These are phyloP conservation scores for Dyspetes luteomarginatus DNA, from an alignment of 2,888 invertebrate genomes.

Conservation along the genomic window DNA sequence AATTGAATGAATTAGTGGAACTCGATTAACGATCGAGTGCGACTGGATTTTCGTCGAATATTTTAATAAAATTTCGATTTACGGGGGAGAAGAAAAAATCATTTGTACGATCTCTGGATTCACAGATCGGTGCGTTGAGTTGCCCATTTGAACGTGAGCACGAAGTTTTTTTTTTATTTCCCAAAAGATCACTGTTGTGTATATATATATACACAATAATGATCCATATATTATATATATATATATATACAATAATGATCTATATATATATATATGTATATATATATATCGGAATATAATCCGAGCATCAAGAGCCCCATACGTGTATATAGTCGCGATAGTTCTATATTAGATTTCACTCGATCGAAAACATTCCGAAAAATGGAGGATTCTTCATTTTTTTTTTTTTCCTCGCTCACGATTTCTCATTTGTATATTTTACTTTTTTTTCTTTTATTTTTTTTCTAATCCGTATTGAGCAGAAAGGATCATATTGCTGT, in stretches of 20 bases:
- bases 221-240: slow-evolving; percentile 36
- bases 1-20: slow-evolving; percentile 12
- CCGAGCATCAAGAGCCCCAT: slow-evolving; percentile 35
- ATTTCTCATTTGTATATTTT: no score
- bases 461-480: slow-evolving; percentile 78
- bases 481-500: slow-evolving; percentile 78
- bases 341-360: slow-evolving; percentile 36
- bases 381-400: slow-evolving; percentile 33
- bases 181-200: neutral
- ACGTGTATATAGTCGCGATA: slow-evolving; percentile 35
- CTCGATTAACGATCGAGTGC: no score
- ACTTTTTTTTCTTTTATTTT: slow-evolving; percentile 43
- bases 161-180: slow-evolving; percentile 41
- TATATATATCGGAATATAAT: slow-evolving; percentile 32
- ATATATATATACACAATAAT: slow-evolving; percentile 22
- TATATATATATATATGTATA: neutral
- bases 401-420: slow-evolving; percentile 32
- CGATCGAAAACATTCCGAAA: slow-evolving; percentile 42
- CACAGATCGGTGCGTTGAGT: slow-evolving; percentile 64
- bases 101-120: slow-evolving; percentile 37
- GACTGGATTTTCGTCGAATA: no score
- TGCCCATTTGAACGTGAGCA: slow-evolving; percentile 64
- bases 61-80: neutral
- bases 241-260: no score
- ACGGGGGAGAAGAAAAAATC: slow-evolving; percentile 10